Percentiles rank a stretch among this genome's conserved stretches.
Evolutionary conservation across 2,797 vertebrate species (phyloP).

Genomic region (Melanotaenia nigrans): DNA sequence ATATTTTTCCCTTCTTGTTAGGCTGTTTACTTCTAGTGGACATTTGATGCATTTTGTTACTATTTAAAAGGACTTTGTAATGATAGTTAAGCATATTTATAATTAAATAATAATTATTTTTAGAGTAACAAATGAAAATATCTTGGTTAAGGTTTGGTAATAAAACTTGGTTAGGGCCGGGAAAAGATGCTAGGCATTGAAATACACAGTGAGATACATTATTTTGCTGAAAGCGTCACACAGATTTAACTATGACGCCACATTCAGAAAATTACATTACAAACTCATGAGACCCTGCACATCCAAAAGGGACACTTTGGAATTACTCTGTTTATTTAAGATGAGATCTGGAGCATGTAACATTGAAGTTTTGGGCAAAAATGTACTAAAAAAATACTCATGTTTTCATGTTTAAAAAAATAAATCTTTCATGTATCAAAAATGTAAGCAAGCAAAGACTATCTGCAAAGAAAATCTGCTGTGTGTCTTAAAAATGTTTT

Average conservation of each 20-base stretch:
- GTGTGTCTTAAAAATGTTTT: not conserved
- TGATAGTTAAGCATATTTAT: too few relatives aligned
- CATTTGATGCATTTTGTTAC: too few relatives aligned
- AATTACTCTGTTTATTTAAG: not conserved
- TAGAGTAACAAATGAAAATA: too few relatives aligned
- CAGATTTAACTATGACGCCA: not conserved
- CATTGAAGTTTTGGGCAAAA: not conserved
- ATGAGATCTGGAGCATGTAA: not conserved
- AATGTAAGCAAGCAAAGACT: not conserved
- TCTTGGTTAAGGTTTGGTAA: too few relatives aligned
- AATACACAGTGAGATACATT: too few relatives aligned
- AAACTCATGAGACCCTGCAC: not conserved
- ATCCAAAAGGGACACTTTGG: not conserved
- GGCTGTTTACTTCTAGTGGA: not conserved
- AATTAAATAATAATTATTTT: too few relatives aligned
- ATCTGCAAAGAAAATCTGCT: conserved; percentile 3
- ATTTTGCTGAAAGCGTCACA: too few relatives aligned
- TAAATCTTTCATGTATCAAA: not conserved
- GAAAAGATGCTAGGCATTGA: too few relatives aligned
- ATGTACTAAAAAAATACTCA: not conserved
- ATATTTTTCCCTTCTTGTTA: not conserved
- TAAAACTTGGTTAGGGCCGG: too few relatives aligned
- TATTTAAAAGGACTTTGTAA: too few relatives aligned
- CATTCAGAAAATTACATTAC: not conserved
- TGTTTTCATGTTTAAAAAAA: not conserved